Conservation (phyloP, 2,113 vertebrate species). For the Rhodinocichla rosea region DNA sequence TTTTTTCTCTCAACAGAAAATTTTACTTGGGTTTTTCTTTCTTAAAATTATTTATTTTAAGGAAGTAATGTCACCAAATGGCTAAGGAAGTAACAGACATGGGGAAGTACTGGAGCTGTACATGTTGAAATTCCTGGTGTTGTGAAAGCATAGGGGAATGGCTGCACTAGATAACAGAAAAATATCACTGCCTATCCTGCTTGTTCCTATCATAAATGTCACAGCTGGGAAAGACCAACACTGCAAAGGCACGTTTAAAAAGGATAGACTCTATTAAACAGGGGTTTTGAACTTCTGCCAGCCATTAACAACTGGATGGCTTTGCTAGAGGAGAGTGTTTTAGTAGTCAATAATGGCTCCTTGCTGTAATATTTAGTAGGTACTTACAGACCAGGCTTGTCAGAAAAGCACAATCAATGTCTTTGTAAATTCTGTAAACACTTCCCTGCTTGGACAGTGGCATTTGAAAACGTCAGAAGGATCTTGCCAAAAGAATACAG, state of each 20-base stretch:
- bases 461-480: neutral
- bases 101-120: neutral
- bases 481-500: neutral
- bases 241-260: neutral
- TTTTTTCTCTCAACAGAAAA: neutral
- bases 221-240: neutral
- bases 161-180: neutral
- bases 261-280: neutral
- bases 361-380: conserved; percentile 41
- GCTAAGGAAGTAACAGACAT: neutral
- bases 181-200: neutral
- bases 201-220: neutral
- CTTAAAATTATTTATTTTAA: neutral
- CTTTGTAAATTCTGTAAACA: neutral
- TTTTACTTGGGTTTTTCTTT: neutral
- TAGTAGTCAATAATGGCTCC: neutral
- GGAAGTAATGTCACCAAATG: neutral
- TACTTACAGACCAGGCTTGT: neutral
- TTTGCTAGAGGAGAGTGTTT: neutral
- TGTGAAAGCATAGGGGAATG: neutral
- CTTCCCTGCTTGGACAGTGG: neutral
- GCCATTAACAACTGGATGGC: neutral
- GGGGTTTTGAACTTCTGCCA: neutral
- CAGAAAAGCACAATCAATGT: neutral
- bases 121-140: neutral